Evolutionary conservation across 2,888 invertebrate species (phyloP).

Genomic region (Eumerus sabulonum): DNA sequence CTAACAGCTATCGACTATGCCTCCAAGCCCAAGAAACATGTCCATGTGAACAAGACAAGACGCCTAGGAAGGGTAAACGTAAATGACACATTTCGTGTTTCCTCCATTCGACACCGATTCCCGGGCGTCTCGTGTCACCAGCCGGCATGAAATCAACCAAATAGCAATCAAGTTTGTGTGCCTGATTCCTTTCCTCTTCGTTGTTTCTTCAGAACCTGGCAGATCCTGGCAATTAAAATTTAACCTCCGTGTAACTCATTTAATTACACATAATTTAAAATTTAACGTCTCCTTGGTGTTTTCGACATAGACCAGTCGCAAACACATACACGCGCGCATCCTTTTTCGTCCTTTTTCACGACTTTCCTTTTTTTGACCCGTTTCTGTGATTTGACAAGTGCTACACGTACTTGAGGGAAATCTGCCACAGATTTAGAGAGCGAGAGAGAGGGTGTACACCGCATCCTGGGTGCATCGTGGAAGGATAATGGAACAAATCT

Average conservation of each 20-base stretch:
- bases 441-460: not conserved
- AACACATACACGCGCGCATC: slow-evolving; percentile 22
- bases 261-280: slow-evolving; percentile 69
- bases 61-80: slow-evolving; percentile 33
- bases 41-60: slow-evolving; percentile 21
- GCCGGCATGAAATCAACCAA: slow-evolving; percentile 46
- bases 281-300: slow-evolving; percentile 59
- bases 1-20: slow-evolving; percentile 12
- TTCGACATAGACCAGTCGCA: slow-evolving; percentile 15
- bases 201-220: slow-evolving; percentile 16
- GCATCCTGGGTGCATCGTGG: slow-evolving; percentile 53
- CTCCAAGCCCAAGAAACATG: not conserved
- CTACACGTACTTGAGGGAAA: slow-evolving; percentile 56
- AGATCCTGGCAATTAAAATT: slow-evolving; percentile 59
- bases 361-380: slow-evolving; percentile 38
- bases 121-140: not conserved
- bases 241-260: slow-evolving; percentile 66
- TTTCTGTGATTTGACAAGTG: too few species aligned
- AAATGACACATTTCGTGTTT: slow-evolving; percentile 55
- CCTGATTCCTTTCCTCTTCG: not conserved
- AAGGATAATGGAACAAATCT: slow-evolving; percentile 5
- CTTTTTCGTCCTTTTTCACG: slow-evolving; percentile 19
- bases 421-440: slow-evolving; percentile 7
- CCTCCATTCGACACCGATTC: not conserved
- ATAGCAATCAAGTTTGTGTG: slow-evolving; percentile 25